Conservation (phyloP, 2,888 invertebrate species). For the Tortrix viridana region DNA sequence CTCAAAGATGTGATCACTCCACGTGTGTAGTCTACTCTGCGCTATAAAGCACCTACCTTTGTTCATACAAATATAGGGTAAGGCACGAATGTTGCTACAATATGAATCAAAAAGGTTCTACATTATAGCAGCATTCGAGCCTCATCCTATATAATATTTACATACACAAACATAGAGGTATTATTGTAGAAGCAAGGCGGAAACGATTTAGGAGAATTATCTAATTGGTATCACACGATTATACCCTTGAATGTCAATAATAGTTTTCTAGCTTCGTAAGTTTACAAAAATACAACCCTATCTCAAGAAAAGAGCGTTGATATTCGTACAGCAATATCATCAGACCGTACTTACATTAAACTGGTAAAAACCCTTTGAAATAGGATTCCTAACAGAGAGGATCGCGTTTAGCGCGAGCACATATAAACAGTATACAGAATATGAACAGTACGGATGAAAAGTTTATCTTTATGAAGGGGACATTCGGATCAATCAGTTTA, state of each 20-base stretch:
- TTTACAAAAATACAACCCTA: constrained; percentile 5
- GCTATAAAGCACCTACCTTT: too few species aligned
- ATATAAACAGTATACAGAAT: constrained; percentile 12
- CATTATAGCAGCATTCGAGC: too few species aligned
- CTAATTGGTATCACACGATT: constrained; percentile 21
- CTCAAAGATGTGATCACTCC: too few species aligned
- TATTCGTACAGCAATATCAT: background rate
- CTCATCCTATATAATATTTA: too few species aligned
- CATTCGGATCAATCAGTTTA: too few species aligned
- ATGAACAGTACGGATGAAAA: constrained; percentile 2
- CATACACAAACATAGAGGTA: too few species aligned
- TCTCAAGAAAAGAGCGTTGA: background rate
- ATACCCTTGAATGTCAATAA: constrained; percentile 15
- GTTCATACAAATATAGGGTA: too few species aligned
- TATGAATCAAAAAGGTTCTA: too few species aligned
- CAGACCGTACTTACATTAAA: constrained; percentile 30
- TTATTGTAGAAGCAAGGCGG: too few species aligned
- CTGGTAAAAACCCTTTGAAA: constrained; percentile 38
- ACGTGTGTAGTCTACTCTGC: too few species aligned
- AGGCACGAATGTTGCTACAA: too few species aligned
- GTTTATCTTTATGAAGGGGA: background rate
- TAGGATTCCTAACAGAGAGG: constrained; percentile 32
- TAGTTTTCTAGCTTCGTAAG: background rate
- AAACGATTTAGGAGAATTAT: background rate
- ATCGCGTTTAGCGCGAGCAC: constrained; percentile 34